A percentile compares a stretch with the other conserved stretches of the same genome.
Conservation (phyloP, 2,888 invertebrate species). For the Brenthis hecate region DNA sequence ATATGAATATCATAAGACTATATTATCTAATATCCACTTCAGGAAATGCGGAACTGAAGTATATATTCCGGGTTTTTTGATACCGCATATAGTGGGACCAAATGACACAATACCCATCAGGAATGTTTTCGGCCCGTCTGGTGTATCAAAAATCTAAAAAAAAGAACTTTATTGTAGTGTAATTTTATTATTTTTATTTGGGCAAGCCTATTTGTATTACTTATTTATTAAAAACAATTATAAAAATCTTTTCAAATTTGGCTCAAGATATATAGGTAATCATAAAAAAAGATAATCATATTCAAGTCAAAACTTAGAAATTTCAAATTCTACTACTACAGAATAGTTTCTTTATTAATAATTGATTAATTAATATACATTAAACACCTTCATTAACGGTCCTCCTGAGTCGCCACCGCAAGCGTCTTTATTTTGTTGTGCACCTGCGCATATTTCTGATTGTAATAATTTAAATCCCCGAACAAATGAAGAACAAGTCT, state of each 20-base stretch:
- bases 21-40: conserved; percentile 79
- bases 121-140: conserved; percentile 77
- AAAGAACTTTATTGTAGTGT: not conserved
- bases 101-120: conserved; percentile 85
- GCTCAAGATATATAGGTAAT: no score
- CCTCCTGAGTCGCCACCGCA: conserved; percentile 85
- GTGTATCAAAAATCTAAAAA: conserved; percentile 68
- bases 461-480: conserved; percentile 53
- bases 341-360: no score
- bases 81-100: conserved; percentile 81
- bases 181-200: no score
- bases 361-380: no score
- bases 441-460: conserved; percentile 81
- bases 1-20: conserved; percentile 41
- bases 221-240: no score
- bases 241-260: no score
- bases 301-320: no score
- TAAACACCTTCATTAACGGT: conserved; percentile 73
- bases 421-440: conserved; percentile 80
- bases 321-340: no score
- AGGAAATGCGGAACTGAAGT: conserved; percentile 74
- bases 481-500: conserved; percentile 58
- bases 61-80: conserved; percentile 81
- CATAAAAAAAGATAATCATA: no score
- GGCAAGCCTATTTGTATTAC: no score